Percentiles rank a stretch among this genome's conserved stretches.
These are phyloP conservation scores for Mixornis gularis DNA, from an alignment of 2,113 vertebrate species.

Conservation along the genomic window DNA sequence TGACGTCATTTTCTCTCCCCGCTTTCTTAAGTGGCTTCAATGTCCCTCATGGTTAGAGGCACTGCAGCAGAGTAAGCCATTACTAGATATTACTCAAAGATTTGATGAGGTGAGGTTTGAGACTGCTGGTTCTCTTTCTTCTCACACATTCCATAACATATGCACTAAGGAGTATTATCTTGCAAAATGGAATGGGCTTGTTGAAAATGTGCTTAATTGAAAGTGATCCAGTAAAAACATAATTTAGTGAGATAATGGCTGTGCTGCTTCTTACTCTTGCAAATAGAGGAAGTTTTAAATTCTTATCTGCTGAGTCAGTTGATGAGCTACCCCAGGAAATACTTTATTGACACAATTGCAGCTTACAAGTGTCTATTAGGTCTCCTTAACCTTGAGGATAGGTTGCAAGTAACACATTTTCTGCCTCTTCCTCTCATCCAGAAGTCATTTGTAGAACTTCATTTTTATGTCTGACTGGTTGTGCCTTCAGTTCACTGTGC, in stretches of 20 bases:
- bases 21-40: neutral
- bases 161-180: neutral
- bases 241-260: constrained; percentile 13
- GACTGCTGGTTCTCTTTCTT: neutral
- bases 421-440: neutral
- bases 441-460: neutral
- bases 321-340: neutral
- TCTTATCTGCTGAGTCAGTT: neutral
- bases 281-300: constrained; percentile 21
- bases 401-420: neutral
- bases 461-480: neutral
- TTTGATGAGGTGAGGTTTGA: neutral
- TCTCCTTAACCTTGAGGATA: neutral
- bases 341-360: neutral
- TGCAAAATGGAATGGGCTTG: constrained; percentile 27
- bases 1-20: neutral
- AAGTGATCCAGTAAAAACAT: constrained; percentile 30
- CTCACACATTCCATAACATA: neutral
- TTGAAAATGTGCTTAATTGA: constrained; percentile 44
- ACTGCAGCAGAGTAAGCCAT: neutral
- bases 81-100: neutral
- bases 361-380: neutral
- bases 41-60: neutral
- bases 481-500: neutral
- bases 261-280: neutral